These are phyloP conservation scores for Zaprionus obscuricornis DNA, from an alignment of 2,888 invertebrate species.

Conservation along the genomic window DNA sequence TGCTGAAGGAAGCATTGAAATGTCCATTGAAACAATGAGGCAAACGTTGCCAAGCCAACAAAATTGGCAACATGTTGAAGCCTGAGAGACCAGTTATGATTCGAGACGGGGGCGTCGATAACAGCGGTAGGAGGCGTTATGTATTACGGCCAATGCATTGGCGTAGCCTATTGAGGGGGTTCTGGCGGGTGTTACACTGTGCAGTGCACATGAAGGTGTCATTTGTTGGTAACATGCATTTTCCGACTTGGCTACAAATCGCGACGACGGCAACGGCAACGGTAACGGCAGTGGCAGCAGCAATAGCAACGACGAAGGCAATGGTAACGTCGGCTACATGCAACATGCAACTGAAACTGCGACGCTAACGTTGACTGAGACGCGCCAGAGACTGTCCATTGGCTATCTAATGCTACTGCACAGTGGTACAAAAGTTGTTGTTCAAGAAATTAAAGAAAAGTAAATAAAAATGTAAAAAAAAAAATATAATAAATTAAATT, in stretches of 20 bases:
- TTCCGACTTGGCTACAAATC: slow-evolving; percentile 78
- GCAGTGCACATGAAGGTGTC: slow-evolving; percentile 76
- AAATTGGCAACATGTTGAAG: slow-evolving; percentile 65
- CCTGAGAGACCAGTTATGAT: slow-evolving; percentile 62
- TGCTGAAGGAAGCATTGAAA: slow-evolving; percentile 66
- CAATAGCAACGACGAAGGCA: slow-evolving; percentile 37
- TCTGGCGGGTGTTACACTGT: slow-evolving; percentile 20
- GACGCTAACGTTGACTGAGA: slow-evolving; percentile 12
- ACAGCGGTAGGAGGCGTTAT: not conserved
- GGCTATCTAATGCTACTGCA: slow-evolving; percentile 53
- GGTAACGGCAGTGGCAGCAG: slow-evolving; percentile 39
- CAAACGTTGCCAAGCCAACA: slow-evolving; percentile 49
- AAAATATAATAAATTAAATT: no score
- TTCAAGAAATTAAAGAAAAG: no score
- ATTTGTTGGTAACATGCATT: slow-evolving; percentile 80
- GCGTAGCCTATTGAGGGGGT: not conserved
- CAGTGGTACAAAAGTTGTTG: slow-evolving; percentile 36
- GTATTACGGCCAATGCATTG: no score
- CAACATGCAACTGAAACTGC: slow-evolving; percentile 43
- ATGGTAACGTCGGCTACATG: slow-evolving; percentile 20
- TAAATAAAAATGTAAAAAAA: no score
- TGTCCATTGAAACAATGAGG: slow-evolving; percentile 70
- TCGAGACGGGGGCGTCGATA: slow-evolving; percentile 10
- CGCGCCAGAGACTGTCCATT: slow-evolving; percentile 17
- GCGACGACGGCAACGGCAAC: slow-evolving; percentile 61